Conservation (phyloP, 2,113 vertebrate species). For the Psophia crepitans region DNA sequence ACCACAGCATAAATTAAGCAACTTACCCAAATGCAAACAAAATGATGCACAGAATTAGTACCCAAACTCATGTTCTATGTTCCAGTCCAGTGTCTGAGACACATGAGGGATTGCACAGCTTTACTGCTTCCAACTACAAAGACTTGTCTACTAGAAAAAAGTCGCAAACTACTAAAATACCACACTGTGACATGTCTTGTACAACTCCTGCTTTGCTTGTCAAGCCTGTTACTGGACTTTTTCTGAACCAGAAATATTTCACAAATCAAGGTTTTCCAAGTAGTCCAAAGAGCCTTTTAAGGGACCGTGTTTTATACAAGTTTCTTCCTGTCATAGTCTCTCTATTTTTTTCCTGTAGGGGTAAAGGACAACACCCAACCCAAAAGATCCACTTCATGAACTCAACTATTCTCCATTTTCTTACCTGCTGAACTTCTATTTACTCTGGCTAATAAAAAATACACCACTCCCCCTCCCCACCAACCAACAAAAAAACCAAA, state of each 20-base stretch:
- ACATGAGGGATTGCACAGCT: background rate
- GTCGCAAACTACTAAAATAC: background rate
- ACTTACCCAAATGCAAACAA: background rate
- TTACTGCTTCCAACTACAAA: background rate
- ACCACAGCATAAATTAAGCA: background rate
- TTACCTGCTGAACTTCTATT: background rate
- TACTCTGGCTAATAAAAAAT: background rate
- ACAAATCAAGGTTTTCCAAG: background rate
- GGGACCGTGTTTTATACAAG: background rate
- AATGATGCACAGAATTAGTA: background rate
- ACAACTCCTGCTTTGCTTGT: background rate
- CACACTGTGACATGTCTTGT: background rate
- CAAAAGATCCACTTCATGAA: background rate
- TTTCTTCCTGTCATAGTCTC: background rate
- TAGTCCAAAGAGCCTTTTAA: background rate
- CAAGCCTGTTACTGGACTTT: background rate
- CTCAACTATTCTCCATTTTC: background rate
- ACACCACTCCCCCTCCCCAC: background rate
- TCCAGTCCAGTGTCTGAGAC: background rate
- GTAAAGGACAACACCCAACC: background rate
- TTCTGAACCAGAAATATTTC: background rate
- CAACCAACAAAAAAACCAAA: background rate
- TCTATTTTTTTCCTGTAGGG: background rate
- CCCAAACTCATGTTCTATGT: background rate
- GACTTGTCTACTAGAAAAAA: background rate